These are phyloP conservation scores for Nothobranchius kuhntae DNA, from an alignment of 2,113 vertebrate genomes.

Conservation along the genomic window DNA sequence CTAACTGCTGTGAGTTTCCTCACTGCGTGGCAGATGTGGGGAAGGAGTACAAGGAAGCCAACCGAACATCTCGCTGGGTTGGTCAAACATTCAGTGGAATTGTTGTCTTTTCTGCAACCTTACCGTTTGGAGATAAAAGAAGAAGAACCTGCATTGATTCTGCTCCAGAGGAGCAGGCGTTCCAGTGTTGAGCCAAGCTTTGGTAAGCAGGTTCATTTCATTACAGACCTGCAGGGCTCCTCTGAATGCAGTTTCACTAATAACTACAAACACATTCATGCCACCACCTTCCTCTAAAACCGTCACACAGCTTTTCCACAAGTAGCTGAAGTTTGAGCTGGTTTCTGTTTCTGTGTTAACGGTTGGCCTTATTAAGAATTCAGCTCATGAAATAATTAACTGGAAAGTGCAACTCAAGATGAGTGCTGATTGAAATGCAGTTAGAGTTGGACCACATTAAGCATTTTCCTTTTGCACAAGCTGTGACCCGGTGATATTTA, in stretches of 20 bases:
- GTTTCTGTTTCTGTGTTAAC: not conserved
- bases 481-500: not conserved
- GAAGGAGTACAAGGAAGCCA: not conserved
- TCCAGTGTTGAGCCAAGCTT: no score
- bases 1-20: slow-evolving; percentile 24
- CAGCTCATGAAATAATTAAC: slow-evolving; percentile 4
- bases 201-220: no score
- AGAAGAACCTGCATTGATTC: not conserved
- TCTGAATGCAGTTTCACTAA: no score
- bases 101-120: not conserved
- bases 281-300: not conserved
- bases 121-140: not conserved
- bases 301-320: not conserved
- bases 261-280: no score
- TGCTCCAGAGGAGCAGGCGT: no score
- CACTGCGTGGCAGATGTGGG: slow-evolving; percentile 2
- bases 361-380: not conserved
- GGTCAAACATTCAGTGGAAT: not conserved
- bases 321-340: not conserved
- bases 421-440: slow-evolving; percentile 1
- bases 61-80: slow-evolving; percentile 15
- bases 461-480: slow-evolving; percentile 1
- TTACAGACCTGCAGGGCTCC: no score
- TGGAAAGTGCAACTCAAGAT: not conserved
- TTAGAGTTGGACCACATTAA: slow-evolving; percentile 1